phyloP scores from a whole-genome alignment of 2,113 vertebrate species.

The Sorex fumeus region DNA sequence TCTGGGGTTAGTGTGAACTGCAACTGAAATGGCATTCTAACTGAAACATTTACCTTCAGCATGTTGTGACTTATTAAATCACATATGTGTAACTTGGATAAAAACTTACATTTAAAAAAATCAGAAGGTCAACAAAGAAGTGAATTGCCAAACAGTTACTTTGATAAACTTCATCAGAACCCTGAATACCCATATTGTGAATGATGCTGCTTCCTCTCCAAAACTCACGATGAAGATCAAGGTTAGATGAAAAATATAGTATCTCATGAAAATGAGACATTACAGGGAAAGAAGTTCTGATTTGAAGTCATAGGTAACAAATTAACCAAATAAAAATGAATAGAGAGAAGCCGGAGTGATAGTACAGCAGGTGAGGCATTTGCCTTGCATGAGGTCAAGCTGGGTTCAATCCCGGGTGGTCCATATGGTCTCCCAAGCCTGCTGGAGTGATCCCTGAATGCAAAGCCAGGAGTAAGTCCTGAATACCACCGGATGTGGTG shows the following conservation, averaged over 20 bases:
- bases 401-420: too few species aligned
- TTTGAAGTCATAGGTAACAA: background rate
- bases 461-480: too few species aligned
- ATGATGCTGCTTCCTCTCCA: background rate
- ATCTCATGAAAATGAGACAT: background rate
- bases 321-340: conserved; percentile 1
- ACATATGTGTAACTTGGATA: background rate
- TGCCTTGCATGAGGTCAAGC: too few species aligned
- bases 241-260: background rate
- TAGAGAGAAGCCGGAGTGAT: too few species aligned
- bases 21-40: conserved; percentile 40
- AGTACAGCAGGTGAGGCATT: too few species aligned
- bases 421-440: too few species aligned
- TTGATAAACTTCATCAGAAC: conserved; percentile 30
- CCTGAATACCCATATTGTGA: background rate
- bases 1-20: background rate
- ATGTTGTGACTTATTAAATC: conserved; percentile 17
- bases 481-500: too few species aligned
- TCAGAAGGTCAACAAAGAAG: background rate
- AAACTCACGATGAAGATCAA: background rate
- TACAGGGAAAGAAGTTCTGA: background rate
- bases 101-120: conserved; percentile 23
- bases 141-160: background rate
- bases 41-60: background rate
- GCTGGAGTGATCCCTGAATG: too few species aligned